Evolutionary conservation across 1,140 invertebrate genomes (phyloP), one percentile per base, ranked within the genome.

Genomic region (Trialeurodes vaporariorum): DNA sequence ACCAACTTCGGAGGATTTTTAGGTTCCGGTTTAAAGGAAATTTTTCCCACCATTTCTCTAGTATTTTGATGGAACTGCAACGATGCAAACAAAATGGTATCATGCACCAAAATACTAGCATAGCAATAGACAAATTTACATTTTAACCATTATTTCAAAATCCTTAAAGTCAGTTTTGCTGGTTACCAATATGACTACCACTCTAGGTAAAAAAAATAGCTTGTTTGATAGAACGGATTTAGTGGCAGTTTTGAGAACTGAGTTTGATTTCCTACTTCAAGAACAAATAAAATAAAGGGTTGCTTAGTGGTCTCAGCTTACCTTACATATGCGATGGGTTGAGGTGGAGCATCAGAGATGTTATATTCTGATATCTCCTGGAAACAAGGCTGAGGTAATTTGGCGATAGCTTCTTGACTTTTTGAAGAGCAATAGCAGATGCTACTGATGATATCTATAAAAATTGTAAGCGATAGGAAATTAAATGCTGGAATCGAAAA

Each of bases 341-440:
- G 80, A 1, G 87, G 79, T 68, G 92, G 88, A 12, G 91, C 91
- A 79, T 93, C 90, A 71, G 86, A 84, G 69, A 91, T 86, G 72
- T 86, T 82, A 76, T 92, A 93, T 75, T 89, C 85, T 40, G 87
- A 83, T 27, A 94, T 77, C 73, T 92, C 85, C 75, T 86, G 88
- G 73, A 89, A 93, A 69, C 84, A 84, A 11, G 94, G 91, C 76
- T 93, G 89, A 22, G 94, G 94, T 70, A 96, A 78, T 73, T 86
- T 83, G 1, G 73, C 68, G 65, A 71, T 65, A 70, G 65, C 71
- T 70, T 71, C 68, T 65, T 71, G 63, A 60, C 67, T 71, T 70
- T 72, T 72, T 40, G 67, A 59, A 73, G 63, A 27, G 65, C 65
- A 65, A 34, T 59, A 40, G 49, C 27, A 27, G 61, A 59, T 63